Conservation (phyloP, 2,888 invertebrate genomes). For the Melolontha melolontha region DNA sequence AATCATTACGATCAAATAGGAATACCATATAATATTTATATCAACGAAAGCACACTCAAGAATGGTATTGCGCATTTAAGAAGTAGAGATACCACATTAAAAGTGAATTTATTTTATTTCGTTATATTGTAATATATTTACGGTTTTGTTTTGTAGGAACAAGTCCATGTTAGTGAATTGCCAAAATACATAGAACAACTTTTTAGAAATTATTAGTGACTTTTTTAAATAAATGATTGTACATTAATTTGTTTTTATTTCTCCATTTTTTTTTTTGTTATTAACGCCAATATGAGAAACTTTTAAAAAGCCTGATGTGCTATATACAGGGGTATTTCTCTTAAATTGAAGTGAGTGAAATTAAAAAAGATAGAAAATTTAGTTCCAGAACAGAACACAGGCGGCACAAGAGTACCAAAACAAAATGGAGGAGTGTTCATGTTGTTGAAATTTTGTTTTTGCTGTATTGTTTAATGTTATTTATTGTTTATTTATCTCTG, state of each 20-base stretch:
- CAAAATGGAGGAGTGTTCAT: no score
- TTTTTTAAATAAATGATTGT: neutral
- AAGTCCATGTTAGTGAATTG: conserved; percentile 76
- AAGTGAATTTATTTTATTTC: conserved; percentile 64
- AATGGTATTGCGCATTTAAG: conserved; percentile 78
- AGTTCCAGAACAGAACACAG: no score
- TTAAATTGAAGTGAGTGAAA: no score
- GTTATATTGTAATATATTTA: neutral
- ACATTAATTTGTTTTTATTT: neutral
- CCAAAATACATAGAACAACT: conserved; percentile 71
- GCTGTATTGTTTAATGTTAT: no score
- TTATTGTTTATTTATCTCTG: no score
- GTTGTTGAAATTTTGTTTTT: no score
- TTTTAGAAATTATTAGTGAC: conserved; percentile 63
- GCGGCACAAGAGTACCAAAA: no score
- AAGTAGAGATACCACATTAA: conserved; percentile 75
- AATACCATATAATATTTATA: conserved; percentile 79
- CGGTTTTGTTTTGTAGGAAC: conserved; percentile 69
- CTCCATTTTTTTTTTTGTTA: no score
- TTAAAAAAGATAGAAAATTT: no score
- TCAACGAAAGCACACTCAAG: conserved; percentile 75
- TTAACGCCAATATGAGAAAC: no score
- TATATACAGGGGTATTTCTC: no score
- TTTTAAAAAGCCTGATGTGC: no score
- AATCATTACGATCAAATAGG: conserved; percentile 72